Base-by-base conservation (phyloP, 2,797 vertebrate genomes). In the Sebastes matsubarae region DNA sequence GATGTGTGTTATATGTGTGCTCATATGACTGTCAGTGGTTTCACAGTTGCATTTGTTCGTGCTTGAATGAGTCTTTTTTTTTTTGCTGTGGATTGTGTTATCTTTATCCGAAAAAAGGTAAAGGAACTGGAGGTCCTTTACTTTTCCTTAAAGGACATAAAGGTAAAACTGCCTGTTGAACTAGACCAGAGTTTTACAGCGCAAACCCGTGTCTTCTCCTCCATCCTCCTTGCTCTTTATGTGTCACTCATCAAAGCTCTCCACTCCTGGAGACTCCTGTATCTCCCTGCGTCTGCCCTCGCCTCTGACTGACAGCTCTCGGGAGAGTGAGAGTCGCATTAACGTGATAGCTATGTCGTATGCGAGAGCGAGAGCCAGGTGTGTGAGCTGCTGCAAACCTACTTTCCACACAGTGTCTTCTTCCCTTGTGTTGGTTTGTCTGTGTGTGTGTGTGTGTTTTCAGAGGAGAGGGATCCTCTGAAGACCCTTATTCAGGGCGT, bases 401-500 rank as follows among this genome's bases (percentile, higher is more conserved):
- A 77, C 83, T 91, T 91, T 85, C 54, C 63, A 61, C 61, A 20
- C 68, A 50, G 69, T 52, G 25, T 75, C 68, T 63, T 79, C 75
- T 75, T 82, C 68, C 30, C 1, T 8, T 58, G 50, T 34, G 59
- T 78, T 22, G 34, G 32, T 81, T 65, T 78, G 52, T 72, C 29
- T 58, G 5, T 67, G 27, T 68, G 78, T 54, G 61, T 64, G 71
- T 59, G 54, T 4, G 42, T 76, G 72, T 84, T 84, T 92, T 92
- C 72, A 80, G 29, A 52, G 34, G 80, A 82, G 84, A 80, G 60
- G 36, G 82, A 90, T 83, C 86, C 92, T 92, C 92, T 86, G 80
- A 84, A 93, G 91, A 93, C 76, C 81, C 64, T 77, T 89, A 93
- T 92, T 76, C 74, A 91, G 93, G 90, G 75, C 90, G 66, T 86